Conservation (phyloP, 2,797 vertebrate genomes). For the Sciurus carolinensis region DNA sequence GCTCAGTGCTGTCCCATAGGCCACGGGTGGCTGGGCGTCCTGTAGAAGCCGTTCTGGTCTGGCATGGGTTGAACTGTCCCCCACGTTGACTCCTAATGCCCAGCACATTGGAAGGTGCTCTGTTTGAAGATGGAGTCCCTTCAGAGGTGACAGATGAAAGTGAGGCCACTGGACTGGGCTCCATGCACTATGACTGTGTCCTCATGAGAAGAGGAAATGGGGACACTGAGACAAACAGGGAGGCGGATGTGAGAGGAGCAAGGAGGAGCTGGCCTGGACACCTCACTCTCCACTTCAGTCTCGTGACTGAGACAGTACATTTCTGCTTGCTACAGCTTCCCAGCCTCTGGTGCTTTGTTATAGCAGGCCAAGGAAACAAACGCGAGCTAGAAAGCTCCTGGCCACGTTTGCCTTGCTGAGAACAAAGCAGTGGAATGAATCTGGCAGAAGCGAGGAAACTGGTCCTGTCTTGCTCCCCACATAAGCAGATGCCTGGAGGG, state of each 20-base stretch:
- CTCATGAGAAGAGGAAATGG: background rate
- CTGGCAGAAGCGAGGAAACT: accelerated
- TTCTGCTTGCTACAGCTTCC: background rate
- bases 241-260: background rate
- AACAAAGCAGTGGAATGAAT: no score
- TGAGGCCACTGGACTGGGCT: background rate
- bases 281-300: background rate
- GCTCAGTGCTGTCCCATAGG: background rate
- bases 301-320: background rate
- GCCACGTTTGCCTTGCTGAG: background rate
- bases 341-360: background rate
- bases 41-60: background rate
- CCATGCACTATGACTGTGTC: background rate
- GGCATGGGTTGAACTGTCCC: no score
- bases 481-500: background rate
- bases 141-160: background rate
- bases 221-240: background rate
- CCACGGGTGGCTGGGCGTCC: background rate
- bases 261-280: background rate
- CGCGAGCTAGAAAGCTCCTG: background rate
- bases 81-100: background rate
- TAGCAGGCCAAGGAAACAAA: background rate
- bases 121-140: background rate
- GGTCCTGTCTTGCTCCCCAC: background rate
- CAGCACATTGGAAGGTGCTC: background rate